Base-by-base conservation (phyloP, 2,113 vertebrate genomes). In the Nothoprocta pentlandii region DNA sequence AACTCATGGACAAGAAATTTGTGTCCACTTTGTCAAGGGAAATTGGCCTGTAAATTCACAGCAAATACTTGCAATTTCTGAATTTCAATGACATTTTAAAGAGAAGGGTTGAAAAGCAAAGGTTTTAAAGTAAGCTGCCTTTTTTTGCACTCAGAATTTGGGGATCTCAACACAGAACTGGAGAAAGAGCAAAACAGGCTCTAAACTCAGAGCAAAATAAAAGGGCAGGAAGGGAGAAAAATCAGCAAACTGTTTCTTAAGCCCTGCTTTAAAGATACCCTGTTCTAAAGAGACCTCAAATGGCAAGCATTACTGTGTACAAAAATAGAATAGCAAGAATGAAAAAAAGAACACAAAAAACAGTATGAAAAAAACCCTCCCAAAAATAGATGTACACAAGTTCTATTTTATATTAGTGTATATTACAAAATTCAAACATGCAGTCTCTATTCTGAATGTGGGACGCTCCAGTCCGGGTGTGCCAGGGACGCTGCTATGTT, bases 401-500 rank as follows among this genome's bases (percentile, higher is more conserved):
- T 96, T 95, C 94, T 96, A 94, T 95, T 96, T 96, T 96, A 96
- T 95, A 95, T 96, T 96, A 97, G 96, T 97, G 94, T 97, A 94
- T 97, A 94, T 95, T 96, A 97, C 96, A 96, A 96, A 97, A 96
- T 96, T 96, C 96, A 92, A 96, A 94, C 96, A 97, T 96, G 96
- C 95, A 97, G 94, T 96, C 92, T 96, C 90, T 96, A 69, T 90
- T 92, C 85, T 61, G 92, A 95, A 95, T 53, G 96, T 46, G 89
- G 96, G 87, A 85, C 9, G 20, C 86, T 92, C 73, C 77, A 90
- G 94, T 95, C 94, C 89, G 61, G 3, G 8, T 49, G 80, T 80
- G 74, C 85, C 68, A 85, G 96, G n/a, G 69, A 95, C 85, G 96
- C 94, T 98, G 98, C 98, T 99, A 99, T 97, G 98, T 98, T 97